Evolutionary conservation across 2,888 invertebrate species (phyloP), one percentile per base, ranked within the genome.

Genomic region (Salticus scenicus): DNA sequence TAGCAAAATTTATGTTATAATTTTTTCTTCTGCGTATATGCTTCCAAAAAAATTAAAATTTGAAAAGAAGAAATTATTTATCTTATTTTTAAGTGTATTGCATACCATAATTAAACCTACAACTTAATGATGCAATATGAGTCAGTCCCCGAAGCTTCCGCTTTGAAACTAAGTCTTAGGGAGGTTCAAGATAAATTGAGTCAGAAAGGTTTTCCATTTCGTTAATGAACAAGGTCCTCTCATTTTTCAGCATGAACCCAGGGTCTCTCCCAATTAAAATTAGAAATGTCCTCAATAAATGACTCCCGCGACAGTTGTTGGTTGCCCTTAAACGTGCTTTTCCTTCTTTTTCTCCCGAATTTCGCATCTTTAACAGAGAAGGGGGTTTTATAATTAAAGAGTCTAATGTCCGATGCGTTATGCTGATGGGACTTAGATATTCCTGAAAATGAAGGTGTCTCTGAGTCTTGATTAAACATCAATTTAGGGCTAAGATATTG

Each of bases 281-380:
- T 20, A 37, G 41, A 20, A 71, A 42, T 24, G 77, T 30, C 63
- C 27, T 57, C 64, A 31, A 64, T 69, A 79, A 79, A 79, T 79
- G 71, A 72, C 64, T 79, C 79, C 79, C 79, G 12, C 30, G 79
- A 79, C 79, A 71, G 71, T 79, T 79, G 79, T 79, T 71, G 79
- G 72, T 79, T 30, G 42, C 79, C 31, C 63, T 78, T 57, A 64
- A 72, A 71, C 41, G 42, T 41, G 14, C 30, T 14, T 33, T 20
- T 41, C 63, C 31, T 63, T 37, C 30, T 30, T 17, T 27, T 20
- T 30, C 30, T 30, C 30, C 64, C 30, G 30, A 24, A 2, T 47
- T 47, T 47, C 31, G 20, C 64, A 66, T 28, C 77, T 20, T 37
- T 37, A 24, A 24, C 20, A 17, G 14, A 30, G 17, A 24, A 37